These are phyloP conservation scores for Pteronotus mesoamericanus DNA, from an alignment of 2,797 vertebrate species.

Conservation along the genomic window DNA sequence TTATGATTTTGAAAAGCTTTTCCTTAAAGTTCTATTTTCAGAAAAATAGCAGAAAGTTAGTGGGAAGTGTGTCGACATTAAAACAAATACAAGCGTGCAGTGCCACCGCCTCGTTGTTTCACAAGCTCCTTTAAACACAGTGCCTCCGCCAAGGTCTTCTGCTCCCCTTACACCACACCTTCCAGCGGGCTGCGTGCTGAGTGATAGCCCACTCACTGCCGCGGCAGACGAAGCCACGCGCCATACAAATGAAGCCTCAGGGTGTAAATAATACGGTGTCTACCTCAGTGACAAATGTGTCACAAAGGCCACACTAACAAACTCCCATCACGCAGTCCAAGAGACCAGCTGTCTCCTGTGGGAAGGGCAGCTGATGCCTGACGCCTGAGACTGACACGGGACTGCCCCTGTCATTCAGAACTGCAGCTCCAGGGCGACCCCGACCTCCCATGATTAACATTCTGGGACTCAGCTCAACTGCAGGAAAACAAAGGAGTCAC, in stretches of 20 bases:
- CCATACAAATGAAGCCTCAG: constrained; percentile 66
- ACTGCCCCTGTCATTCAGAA: constrained; percentile 55
- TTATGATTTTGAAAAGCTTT: not conserved
- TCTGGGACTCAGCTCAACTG: constrained; percentile 17
- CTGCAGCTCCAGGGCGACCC: constrained; percentile 44
- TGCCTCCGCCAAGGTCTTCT: not conserved
- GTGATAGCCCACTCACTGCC: constrained; percentile 9
- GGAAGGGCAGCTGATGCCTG: constrained; percentile 79
- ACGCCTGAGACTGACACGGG: constrained; percentile 81
- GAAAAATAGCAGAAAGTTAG: not conserved
- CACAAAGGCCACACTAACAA: constrained; percentile 76
- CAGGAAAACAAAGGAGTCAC: not conserved
- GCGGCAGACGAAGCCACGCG: constrained; percentile 15
- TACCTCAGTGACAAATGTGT: constrained; percentile 77
- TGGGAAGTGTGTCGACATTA: not conserved
- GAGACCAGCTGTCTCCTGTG: constrained; percentile 56
- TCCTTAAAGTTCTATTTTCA: not conserved
- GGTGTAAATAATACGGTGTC: constrained; percentile 69
- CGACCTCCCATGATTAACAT: constrained; percentile 25
- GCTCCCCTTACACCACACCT: not conserved
- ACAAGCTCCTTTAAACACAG: not conserved
- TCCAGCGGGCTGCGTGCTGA: not conserved
- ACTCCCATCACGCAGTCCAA: constrained; percentile 74
- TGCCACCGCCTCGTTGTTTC: not conserved
- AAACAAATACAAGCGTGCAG: not conserved